Evolutionary conservation across 2,888 invertebrate species (phyloP).

Genomic region (Baccha elongata): DNA sequence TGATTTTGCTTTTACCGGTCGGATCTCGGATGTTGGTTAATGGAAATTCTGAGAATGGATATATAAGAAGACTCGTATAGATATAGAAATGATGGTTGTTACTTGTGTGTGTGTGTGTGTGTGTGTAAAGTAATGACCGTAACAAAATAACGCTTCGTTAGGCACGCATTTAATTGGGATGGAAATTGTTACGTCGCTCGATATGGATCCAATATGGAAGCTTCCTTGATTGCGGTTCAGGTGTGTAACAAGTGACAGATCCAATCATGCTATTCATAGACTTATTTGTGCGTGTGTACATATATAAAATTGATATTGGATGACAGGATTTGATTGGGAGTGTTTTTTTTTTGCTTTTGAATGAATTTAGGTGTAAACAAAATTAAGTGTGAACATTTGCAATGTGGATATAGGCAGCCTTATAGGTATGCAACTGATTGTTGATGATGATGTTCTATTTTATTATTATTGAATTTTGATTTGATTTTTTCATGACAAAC

Average conservation of each 20-base stretch:
- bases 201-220: conserved; percentile 41
- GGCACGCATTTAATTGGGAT: conserved; percentile 70
- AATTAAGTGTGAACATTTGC: neutral
- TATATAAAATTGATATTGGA: neutral
- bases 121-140: conserved; percentile 66
- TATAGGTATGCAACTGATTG: too few species aligned
- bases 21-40: conserved; percentile 57
- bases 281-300: neutral
- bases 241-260: conserved; percentile 69
- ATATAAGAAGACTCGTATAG: neutral
- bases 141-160: conserved; percentile 70
- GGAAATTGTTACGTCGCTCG: conserved; percentile 59
- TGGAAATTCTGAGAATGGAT: conserved; percentile 8
- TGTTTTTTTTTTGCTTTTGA: neutral
- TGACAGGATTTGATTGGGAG: neutral
- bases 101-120: conserved; percentile 5
- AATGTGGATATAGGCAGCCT: neutral
- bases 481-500: too few species aligned
- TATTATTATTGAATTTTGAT: too few species aligned
- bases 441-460: too few species aligned
- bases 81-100: neutral
- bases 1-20: conserved; percentile 42
- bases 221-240: conserved; percentile 40
- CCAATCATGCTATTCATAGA: conserved; percentile 50
- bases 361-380: neutral